Base-by-base conservation (phyloP, 1,140 invertebrate genomes). In the Pseudomyrmex flavicornis region DNA sequence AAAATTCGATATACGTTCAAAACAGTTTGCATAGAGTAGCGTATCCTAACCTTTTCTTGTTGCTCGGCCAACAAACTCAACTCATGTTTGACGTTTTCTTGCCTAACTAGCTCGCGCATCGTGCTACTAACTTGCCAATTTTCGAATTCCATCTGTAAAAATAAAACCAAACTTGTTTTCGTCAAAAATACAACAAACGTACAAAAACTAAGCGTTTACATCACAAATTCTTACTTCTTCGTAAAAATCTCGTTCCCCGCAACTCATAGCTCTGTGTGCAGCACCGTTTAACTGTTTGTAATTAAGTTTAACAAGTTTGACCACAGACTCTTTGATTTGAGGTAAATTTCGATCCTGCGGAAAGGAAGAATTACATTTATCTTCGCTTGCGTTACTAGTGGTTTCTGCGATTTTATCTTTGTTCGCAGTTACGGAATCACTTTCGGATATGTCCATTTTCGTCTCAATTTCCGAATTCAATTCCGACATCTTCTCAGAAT, bases 1-100 rank as follows among this genome's bases (percentile, higher is more conserved):
- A 59, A 68, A n/a, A 9, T n/a, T 59, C 54, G 10, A n/a, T 22
- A n/a, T 17, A 63, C 50, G 58, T 15, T 0, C 15, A 3, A 50
- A 46, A 22, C 15, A 22, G 2, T 69, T 50, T 58, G 0, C 0
- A 7, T 7, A 35, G 0, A 10, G 20, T 48, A 22, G 63, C 65
- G 48, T 26, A 73, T 69, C 26, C 68, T 66, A 91, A 93, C 93
- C 82, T 93, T 94, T 73, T 93, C 93, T 86, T 91, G 90, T 82
- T 94, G 94, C 56, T 91, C 86, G 20, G 92, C 93, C n/a, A 94
- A 70, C 8, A 94, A 85, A 83, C 92, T 92, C 10, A 93, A 83
- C 73, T 94, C 93, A 62, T 94, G 89, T 54, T 91, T 91, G 48
- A 93, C 88, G 73, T 94, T 94, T 74, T 94, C 93, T 46, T 93